Conservation (phyloP, 2,113 vertebrate species). For the Phyllostomus hastatus region DNA sequence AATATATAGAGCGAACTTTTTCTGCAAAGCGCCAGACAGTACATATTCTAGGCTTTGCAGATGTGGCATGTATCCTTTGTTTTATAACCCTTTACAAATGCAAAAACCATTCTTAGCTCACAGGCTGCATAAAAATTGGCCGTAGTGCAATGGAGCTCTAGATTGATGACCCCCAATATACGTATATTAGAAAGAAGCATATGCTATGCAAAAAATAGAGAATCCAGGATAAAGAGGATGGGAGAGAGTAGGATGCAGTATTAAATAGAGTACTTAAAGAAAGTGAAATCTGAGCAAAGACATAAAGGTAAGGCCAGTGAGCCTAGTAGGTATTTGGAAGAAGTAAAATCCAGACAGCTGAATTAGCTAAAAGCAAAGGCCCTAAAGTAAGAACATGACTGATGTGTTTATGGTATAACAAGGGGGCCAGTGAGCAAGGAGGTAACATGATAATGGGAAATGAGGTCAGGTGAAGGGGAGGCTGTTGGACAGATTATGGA, state of each 20-base stretch:
- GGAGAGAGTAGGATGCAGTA: not conserved
- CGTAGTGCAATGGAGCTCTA: not conserved
- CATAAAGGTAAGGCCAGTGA: not conserved
- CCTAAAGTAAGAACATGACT: not conserved
- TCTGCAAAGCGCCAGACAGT: not conserved
- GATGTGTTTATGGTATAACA: not conserved
- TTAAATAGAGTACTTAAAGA: not conserved
- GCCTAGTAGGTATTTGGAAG: not conserved
- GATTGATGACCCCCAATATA: not conserved
- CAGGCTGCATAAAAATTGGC: not conserved
- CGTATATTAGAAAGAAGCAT: not conserved
- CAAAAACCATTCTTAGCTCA: slow-evolving; percentile 10
- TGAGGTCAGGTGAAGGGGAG: not conserved
- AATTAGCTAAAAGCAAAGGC: not conserved
- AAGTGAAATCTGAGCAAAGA: slow-evolving; percentile 12
- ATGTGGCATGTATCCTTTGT: not conserved
- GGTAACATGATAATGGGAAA: not conserved
- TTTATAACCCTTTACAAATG: slow-evolving; percentile 2
- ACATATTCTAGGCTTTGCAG: not conserved
- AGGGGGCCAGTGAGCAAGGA: not conserved
- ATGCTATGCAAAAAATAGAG: not conserved
- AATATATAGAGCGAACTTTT: not conserved
- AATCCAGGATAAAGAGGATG: not conserved
- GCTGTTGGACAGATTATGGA: not conserved
- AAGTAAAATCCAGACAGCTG: not conserved